Percentiles rank a stretch among this genome's conserved stretches.
phyloP scores from a whole-genome alignment of 2,888 invertebrate species.

The Serripes groenlandicus region DNA sequence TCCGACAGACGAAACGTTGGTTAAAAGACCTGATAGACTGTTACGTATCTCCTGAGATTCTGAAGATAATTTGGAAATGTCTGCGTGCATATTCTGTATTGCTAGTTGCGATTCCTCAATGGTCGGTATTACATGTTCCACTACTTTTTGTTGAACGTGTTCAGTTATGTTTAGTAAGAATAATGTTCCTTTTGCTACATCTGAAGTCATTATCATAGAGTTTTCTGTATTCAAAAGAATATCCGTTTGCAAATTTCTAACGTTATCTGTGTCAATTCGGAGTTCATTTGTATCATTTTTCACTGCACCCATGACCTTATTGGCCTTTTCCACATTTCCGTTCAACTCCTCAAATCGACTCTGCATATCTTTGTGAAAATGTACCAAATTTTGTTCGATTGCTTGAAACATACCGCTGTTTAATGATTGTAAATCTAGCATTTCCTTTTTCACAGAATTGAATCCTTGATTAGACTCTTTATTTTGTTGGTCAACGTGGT shows the following conservation, averaged over 20 bases:
- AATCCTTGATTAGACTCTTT: constrained; percentile 66
- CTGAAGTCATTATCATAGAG: constrained; percentile 25
- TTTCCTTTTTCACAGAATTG: constrained; percentile 67
- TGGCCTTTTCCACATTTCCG: constrained; percentile 39
- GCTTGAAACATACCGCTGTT: constrained; percentile 74
- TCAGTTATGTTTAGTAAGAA: constrained; percentile 20
- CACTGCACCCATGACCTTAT: constrained; percentile 25
- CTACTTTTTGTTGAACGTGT: constrained; percentile 8
- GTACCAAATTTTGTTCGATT: constrained; percentile 71
- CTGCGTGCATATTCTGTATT: constrained; percentile 13
- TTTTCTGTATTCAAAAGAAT: constrained; percentile 42
- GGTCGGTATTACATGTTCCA: background rate
- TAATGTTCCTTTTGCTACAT: constrained; percentile 31
- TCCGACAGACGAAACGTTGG: constrained; percentile 30
- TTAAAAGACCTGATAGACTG: constrained; percentile 17
- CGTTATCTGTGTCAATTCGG: constrained; percentile 15
- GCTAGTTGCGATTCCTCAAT: background rate
- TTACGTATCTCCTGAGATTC: constrained; percentile 49
- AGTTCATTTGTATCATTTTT: constrained; percentile 53
- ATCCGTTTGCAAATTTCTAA: constrained; percentile 28
- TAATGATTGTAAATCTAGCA: constrained; percentile 67
- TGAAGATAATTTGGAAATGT: constrained; percentile 30
- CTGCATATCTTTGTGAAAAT: constrained; percentile 57
- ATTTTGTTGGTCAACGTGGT: constrained; percentile 66
- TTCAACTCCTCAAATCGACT: constrained; percentile 43